Conservation (phyloP, 1,140 invertebrate species). For the Ganaspis sp. region DNA sequence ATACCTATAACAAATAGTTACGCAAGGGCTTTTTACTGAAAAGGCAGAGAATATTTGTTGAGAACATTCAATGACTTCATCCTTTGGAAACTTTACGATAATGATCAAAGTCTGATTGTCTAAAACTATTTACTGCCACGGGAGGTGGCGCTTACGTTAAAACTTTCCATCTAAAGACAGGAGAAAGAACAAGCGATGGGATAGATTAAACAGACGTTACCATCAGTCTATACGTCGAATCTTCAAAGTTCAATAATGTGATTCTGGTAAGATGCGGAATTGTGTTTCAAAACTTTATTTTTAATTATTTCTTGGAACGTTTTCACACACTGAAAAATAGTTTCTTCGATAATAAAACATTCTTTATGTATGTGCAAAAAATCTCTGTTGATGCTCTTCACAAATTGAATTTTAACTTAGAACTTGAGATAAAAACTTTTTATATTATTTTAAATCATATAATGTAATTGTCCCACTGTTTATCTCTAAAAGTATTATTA, state of each 20-base stretch:
- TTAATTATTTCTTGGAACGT: no score
- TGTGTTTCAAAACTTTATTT: no score
- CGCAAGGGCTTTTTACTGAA: no score
- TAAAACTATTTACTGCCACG: background rate
- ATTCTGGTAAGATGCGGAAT: background rate
- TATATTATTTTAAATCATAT: no score
- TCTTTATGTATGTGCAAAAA: no score
- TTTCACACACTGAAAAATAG: no score
- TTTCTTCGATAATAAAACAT: no score
- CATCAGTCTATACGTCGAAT: constrained; percentile 2
- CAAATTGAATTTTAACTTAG: no score
- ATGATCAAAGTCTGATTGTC: constrained; percentile 22
- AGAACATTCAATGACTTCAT: constrained; percentile 29
- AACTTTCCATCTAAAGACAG: constrained; percentile 20
- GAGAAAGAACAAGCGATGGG: background rate
- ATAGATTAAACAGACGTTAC: constrained; percentile 27
- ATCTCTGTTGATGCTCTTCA: no score
- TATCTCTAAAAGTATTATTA: background rate
- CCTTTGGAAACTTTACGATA: constrained; percentile 26
- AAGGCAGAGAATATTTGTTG: background rate
- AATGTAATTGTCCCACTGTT: no score
- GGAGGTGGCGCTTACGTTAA: constrained; percentile 9
- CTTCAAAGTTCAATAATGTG: constrained; percentile 26
- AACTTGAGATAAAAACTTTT: no score
- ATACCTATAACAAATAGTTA: no score